Evolutionary conservation across 1,140 invertebrate genomes (phyloP), one percentile per base, ranked within the genome.

Genomic region (Bombus difficillimus): DNA sequence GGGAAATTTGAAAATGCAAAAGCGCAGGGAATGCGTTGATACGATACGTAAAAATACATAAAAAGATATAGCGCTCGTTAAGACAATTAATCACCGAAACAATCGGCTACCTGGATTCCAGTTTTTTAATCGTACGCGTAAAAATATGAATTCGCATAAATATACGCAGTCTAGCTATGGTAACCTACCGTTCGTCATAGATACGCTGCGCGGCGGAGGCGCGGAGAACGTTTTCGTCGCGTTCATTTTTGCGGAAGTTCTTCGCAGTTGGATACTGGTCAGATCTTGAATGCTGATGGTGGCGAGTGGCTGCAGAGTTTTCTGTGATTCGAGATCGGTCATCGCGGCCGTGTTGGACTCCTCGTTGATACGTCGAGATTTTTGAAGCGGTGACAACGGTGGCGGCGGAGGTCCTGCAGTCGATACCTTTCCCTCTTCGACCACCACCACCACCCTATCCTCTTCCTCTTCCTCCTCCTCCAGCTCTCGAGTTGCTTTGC

Each of bases 221-320:
- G 97, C 97, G 43, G 97, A 98, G 92, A 98, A 96, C 0, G 97
- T 98, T 93, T 98, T 98, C 1, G 97, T 96, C 0, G 97, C 97
- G 78, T 97, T 96, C 93, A 97, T 97, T 74, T 97, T 97, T 6
- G 92, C 93, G 86, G 97, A 96, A 18, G 97, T 98, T 86, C 97
- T 96, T 76, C 97, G 96, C 47, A 98, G 95, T 91, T 97, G 96
- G 0, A 98, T 98, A 80, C 97, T 98, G 85, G 97, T 97, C 39
- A 98, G 95, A 91, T 98, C 98, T 75, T 98, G 97, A 85, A 97
- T 97, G 90, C 97, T 98, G 91, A 98, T 98, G 13, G 97, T 97
- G 0, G 97, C 97, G 5, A 98, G 93, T 1, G 97, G 97, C 93
- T 97, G 97, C 75, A 96, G 96, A 66, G 95, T 94, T 74, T 95